Percentiles rank a stretch among this genome's conserved stretches.
Evolutionary conservation across 2,797 vertebrate genomes (phyloP).

Genomic region (Lerista edwardsae): DNA sequence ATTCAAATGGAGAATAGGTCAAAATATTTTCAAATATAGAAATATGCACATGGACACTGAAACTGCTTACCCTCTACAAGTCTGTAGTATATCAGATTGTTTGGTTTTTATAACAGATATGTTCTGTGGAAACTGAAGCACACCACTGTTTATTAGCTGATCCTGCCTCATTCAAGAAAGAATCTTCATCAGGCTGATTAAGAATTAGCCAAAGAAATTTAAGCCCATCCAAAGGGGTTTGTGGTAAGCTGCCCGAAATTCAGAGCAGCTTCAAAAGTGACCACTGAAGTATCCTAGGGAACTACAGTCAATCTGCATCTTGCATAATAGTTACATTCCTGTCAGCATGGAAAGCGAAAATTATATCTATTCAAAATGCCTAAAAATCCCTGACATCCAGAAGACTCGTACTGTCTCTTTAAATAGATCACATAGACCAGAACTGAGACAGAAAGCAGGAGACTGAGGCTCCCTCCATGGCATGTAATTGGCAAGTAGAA

Average conservation of each 20-base stretch:
- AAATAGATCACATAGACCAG: too few relatives aligned
- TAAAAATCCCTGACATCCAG: too few relatives aligned
- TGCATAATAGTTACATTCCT: too few relatives aligned
- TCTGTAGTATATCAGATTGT: neutral
- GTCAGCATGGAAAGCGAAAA: too few relatives aligned
- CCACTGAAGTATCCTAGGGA: too few relatives aligned
- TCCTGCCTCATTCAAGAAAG: neutral
- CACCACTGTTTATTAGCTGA: neutral
- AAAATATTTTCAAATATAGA: slow-evolving; percentile 6
- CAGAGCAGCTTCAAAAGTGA: neutral
- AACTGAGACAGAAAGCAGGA: too few relatives aligned
- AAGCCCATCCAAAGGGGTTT: neutral
- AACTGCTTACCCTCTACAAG: neutral
- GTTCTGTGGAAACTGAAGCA: neutral
- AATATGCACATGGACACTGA: neutral
- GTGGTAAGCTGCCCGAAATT: neutral
- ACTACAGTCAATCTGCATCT: too few relatives aligned
- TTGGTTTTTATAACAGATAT: too few relatives aligned
- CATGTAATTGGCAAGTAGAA: too few relatives aligned
- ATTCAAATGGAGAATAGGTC: neutral
- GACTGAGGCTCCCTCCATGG: too few relatives aligned
- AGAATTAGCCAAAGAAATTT: neutral
- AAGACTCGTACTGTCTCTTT: too few relatives aligned
- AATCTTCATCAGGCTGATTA: neutral
- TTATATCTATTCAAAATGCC: too few relatives aligned